phyloP scores from a whole-genome alignment of 1,140 invertebrate species.

The Pectinophora gossypiella region DNA sequence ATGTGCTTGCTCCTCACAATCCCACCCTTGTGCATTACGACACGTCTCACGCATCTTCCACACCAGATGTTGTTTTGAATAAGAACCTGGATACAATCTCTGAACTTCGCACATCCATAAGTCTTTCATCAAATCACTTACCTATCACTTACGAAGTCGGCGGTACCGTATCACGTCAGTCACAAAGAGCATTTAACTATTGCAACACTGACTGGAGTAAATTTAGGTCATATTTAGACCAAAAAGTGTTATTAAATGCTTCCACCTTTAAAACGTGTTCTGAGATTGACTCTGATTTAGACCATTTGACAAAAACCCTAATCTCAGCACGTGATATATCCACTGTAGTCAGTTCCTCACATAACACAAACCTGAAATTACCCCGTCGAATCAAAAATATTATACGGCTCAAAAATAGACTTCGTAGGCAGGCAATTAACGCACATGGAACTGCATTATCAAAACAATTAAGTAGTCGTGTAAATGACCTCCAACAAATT shows the following conservation, averaged over 20 bases:
- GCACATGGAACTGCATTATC: background rate
- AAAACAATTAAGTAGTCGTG: background rate
- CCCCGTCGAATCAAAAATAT: background rate
- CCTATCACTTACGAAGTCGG: background rate
- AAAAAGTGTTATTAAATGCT: background rate
- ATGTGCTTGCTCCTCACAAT: background rate
- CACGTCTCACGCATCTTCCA: background rate
- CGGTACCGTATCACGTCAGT: background rate
- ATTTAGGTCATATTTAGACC: background rate
- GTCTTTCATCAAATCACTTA: background rate
- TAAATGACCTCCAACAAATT: background rate
- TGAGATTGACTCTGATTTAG: background rate
- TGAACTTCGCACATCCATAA: background rate
- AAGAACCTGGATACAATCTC: background rate
- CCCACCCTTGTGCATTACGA: background rate
- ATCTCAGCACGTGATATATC: background rate
- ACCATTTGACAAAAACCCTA: background rate
- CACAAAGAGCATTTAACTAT: background rate
- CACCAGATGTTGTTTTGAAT: background rate
- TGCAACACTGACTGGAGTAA: background rate
- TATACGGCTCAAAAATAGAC: background rate
- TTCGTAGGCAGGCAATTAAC: background rate
- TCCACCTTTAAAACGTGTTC: background rate
- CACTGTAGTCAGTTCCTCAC: background rate
- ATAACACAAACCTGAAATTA: background rate